These are phyloP conservation scores for Callaeas wilsoni DNA, from an alignment of 2,113 vertebrate genomes.

Conservation along the genomic window DNA sequence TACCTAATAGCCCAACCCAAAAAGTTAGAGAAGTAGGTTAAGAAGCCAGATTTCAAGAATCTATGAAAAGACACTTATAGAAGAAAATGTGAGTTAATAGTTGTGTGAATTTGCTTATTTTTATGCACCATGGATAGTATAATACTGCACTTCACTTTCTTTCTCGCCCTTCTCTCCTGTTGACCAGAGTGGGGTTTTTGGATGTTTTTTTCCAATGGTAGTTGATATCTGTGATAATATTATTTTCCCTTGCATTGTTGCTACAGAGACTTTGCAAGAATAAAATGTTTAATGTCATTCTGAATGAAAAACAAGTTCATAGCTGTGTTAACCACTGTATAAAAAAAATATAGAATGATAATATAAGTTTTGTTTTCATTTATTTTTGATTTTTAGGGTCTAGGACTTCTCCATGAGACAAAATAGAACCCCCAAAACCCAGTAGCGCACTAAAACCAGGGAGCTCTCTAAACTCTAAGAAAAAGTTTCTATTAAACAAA, in stretches of 20 bases:
- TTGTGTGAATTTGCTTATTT: background rate
- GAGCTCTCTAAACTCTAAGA: background rate
- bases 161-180: background rate
- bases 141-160: background rate
- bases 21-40: background rate
- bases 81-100: background rate
- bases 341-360: background rate
- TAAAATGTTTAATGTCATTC: background rate
- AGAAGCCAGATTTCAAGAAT: background rate
- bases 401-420: background rate
- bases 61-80: background rate
- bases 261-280: background rate
- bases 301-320: background rate
- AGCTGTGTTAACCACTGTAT: background rate
- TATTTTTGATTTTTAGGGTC: background rate
- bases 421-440: accelerated
- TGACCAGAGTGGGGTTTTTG: background rate
- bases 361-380: background rate
- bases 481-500: background rate
- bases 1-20: background rate
- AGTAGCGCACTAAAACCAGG: too few species aligned
- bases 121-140: background rate
- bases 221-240: background rate
- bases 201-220: background rate
- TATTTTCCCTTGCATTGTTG: background rate